These are phyloP conservation scores for Erynnis tages DNA, from an alignment of 2,888 invertebrate genomes.

Conservation along the genomic window DNA sequence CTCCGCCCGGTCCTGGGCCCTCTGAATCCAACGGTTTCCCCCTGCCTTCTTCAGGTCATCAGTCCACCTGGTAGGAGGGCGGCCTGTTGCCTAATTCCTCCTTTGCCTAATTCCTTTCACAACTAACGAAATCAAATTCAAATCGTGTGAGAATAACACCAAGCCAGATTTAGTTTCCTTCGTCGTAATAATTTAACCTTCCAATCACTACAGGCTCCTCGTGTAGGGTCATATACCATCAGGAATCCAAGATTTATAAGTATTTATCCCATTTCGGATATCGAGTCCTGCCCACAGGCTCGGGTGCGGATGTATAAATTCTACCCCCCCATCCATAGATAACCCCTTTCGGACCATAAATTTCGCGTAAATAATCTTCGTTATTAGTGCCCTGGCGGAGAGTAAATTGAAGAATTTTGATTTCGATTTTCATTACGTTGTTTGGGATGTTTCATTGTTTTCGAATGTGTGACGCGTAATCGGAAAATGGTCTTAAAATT, in stretches of 20 bases:
- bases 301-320: constrained; percentile 42
- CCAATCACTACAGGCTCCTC: constrained; percentile 5
- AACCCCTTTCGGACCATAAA: constrained; percentile 40
- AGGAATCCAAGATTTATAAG: constrained; percentile 26
- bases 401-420: constrained; percentile 24
- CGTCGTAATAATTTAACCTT: constrained; percentile 6
- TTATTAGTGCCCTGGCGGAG: constrained; percentile 32
- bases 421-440: constrained; percentile 16
- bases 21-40: too few species aligned
- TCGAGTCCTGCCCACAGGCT: constrained; percentile 32
- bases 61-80: too few species aligned
- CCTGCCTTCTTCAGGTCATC: too few species aligned
- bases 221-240: constrained; percentile 14
- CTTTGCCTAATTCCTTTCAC: too few species aligned
- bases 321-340: constrained; percentile 39
- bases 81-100: too few species aligned
- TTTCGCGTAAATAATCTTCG: constrained; percentile 43
- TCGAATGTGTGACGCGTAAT: too few species aligned
- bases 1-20: too few species aligned
- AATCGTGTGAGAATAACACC: too few species aligned
- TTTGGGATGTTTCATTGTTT: neutral
- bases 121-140: too few species aligned
- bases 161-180: neutral
- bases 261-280: constrained; percentile 27
- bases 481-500: too few species aligned